These are phyloP conservation scores for Chelmon rostratus DNA, from an alignment of 2,797 vertebrate species.

Conservation along the genomic window DNA sequence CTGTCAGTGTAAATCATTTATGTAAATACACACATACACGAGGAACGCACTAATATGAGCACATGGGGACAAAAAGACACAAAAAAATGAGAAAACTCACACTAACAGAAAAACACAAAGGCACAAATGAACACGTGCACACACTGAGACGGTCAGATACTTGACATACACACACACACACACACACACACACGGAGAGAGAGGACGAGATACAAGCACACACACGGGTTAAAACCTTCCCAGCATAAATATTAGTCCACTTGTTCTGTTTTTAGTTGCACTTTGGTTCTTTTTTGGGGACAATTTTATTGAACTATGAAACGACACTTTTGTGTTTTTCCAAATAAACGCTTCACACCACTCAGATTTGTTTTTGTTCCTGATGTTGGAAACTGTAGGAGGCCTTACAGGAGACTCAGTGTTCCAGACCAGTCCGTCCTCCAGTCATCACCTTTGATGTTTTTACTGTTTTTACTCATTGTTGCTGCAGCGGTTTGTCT, in stretches of 20 bases:
- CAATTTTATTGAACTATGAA: constrained; percentile 58
- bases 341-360: constrained; percentile 51
- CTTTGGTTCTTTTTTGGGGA: constrained; percentile 18
- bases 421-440: constrained; percentile 29
- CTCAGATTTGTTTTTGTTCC: constrained; percentile 47
- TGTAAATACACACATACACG: neutral
- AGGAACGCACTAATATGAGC: neutral
- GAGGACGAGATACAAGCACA: constrained; percentile 5
- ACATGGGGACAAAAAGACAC: neutral
- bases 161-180: neutral
- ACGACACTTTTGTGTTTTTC: constrained; percentile 42
- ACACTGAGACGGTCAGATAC: neutral
- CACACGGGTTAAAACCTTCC: neutral
- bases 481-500: neutral
- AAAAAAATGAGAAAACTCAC: neutral
- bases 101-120: neutral
- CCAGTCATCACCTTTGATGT: constrained; percentile 43
- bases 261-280: constrained; percentile 21
- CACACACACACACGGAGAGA: neutral
- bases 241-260: neutral
- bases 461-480: constrained; percentile 21
- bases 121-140: neutral
- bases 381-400: constrained; percentile 48
- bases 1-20: constrained; percentile 29
- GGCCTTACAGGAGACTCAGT: constrained; percentile 22